Conservation (phyloP, 2,888 invertebrate genomes). For the Lissonota sp. region DNA sequence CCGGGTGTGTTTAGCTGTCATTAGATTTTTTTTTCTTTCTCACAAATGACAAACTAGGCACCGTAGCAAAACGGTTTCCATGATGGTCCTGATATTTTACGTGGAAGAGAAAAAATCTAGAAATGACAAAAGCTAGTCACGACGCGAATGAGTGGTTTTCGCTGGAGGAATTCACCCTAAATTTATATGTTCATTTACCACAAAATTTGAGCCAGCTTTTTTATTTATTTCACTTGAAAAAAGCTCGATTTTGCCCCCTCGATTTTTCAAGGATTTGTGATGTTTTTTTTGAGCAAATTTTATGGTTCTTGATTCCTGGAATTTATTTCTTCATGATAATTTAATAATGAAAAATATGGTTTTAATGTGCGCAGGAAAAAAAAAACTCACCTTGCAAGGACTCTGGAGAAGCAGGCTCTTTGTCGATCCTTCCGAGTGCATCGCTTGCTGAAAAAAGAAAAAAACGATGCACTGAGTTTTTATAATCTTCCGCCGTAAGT, state of each 20-base stretch:
- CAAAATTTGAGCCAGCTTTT: neutral
- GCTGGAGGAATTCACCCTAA: conserved; percentile 29
- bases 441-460: conserved; percentile 85
- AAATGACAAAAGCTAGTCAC: conserved; percentile 61
- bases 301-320: neutral
- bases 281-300: no score
- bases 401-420: conserved; percentile 91
- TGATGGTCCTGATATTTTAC: conserved; percentile 78
- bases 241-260: neutral
- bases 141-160: neutral
- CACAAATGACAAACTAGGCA: conserved; percentile 79
- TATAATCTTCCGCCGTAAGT: neutral
- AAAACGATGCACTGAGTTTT: conserved; percentile 14
- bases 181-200: conserved; percentile 49
- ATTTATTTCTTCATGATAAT: neutral
- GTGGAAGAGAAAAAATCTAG: conserved; percentile 74
- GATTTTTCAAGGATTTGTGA: neutral
- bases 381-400: conserved; percentile 80
- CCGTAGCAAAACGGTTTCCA: conserved; percentile 75
- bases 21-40: conserved; percentile 11
- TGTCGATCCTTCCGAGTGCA: conserved; percentile 88
- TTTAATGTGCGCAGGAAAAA: conserved; percentile 4
- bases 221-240: neutral
- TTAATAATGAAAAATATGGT: neutral
- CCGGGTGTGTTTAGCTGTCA: neutral